Percentiles rank a stretch among this genome's conserved stretches.
phyloP scores from a whole-genome alignment of 2,888 invertebrate species.

The Dorcus hopei region DNA sequence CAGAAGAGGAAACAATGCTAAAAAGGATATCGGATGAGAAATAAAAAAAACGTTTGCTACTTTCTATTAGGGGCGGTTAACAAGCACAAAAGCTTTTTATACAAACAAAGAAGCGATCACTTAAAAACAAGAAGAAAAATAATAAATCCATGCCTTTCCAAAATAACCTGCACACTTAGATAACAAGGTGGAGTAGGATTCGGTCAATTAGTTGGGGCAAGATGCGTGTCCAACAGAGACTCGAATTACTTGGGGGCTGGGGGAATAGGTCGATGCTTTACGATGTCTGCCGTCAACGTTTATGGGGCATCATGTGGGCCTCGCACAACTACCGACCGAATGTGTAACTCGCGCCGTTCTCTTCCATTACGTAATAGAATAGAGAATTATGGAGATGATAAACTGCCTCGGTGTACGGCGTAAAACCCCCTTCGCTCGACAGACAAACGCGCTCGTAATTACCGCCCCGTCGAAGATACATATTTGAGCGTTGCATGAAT shows the following conservation, averaged over 20 bases:
- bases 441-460: slow-evolving; percentile 1
- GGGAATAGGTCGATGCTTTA: slow-evolving; percentile 14
- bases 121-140: not conserved
- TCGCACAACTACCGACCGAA: slow-evolving; percentile 4
- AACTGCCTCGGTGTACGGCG: slow-evolving; percentile 3
- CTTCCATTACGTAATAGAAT: slow-evolving; percentile 12
- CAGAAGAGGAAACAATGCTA: no score
- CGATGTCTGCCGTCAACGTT: slow-evolving; percentile 17
- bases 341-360: slow-evolving; percentile 8
- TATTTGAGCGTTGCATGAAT: not conserved
- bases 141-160: not conserved
- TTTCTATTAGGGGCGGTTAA: no score
- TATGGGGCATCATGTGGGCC: slow-evolving; percentile 16
- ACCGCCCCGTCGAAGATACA: not conserved
- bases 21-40: no score
- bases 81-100: no score
- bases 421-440: not conserved
- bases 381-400: slow-evolving; percentile 11
- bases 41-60: no score
- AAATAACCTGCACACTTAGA: not conserved
- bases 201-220: slow-evolving; percentile 15
- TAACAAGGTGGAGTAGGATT: slow-evolving; percentile 14
- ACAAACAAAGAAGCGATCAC: not conserved
- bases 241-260: slow-evolving; percentile 16
- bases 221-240: slow-evolving; percentile 18